Percentiles rank a stretch among this genome's conserved stretches.
Evolutionary conservation across 1,140 invertebrate genomes (phyloP).

Genomic region (Temnothorax curvispinosus): DNA sequence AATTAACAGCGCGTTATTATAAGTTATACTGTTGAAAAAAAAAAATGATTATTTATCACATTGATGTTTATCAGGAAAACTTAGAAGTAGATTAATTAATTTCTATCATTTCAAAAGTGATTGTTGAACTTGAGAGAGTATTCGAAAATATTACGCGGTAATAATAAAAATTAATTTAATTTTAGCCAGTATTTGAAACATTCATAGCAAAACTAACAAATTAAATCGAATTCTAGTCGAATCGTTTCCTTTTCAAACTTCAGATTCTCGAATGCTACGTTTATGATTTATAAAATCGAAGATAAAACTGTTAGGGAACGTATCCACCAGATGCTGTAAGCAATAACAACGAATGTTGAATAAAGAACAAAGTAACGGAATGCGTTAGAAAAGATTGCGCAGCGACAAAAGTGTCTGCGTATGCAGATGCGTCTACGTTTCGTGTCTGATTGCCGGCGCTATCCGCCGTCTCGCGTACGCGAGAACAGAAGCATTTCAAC

Average conservation of each 20-base stretch:
- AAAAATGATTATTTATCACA: neutral
- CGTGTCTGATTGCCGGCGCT: conserved; percentile 53
- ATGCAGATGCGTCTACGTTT: conserved; percentile 30
- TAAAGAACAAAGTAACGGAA: no score
- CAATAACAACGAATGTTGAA: neutral
- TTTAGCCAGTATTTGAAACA: neutral
- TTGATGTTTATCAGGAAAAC: neutral
- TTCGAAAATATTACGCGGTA: neutral
- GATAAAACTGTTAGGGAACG: neutral
- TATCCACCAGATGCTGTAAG: conserved; percentile 63
- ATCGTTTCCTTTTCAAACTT: neutral
- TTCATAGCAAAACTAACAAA: neutral
- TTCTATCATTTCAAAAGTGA: neutral
- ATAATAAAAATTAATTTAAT: neutral
- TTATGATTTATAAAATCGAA: neutral
- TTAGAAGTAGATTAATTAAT: neutral
- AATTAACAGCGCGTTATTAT: conserved; percentile 27
- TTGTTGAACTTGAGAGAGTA: neutral
- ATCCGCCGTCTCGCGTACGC: conserved; percentile 47
- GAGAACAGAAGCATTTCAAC: conserved; percentile 68
- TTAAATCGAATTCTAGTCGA: neutral
- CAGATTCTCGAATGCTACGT: neutral
- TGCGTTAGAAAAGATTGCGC: conserved; percentile 57
- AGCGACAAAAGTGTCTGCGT: conserved; percentile 48
- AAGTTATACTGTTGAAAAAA: neutral